Base-by-base conservation (phyloP, 2,797 vertebrate species). In the Orestias chungarensis region DNA sequence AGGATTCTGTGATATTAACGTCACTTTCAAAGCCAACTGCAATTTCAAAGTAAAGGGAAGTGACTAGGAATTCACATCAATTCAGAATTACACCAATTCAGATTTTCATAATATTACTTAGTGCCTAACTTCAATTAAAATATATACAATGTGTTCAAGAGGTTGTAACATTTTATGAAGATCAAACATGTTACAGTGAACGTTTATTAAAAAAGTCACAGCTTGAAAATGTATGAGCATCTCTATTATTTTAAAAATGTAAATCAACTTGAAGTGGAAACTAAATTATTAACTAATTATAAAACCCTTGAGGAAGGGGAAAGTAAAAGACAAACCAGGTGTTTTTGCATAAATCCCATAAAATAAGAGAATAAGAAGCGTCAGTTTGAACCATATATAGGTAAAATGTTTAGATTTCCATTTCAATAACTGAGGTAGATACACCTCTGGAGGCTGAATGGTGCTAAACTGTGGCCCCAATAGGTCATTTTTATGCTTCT, bases 401-500 rank as follows among this genome's bases (percentile, higher is more conserved):
- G 23, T 7, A 23, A 6, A 49, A 8, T 7, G 7, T 49, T 18
- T 23, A 49, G 46, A 49, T 23, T 49, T 49, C 20, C 7, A 49
- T 49, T 20, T 49, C 6, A 4, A 49, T 49, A 49, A n/a, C 46
- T 23, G 46, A 49, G 46, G 46, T 7, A 23, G 20, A 49, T n/a
- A 49, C 20, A 49, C 43, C 3, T 10, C 23, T 7, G 7, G 23
- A 50, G 23, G 49, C 49, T 50, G 25, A 50, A n/a, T 0, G 25
- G 49, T 42, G 40, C 40, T 42, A 25, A 25, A 50, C 49, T 3
- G 10, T 4, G 8, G 49, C 23, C n/a, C 23, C 23, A 25, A n/a
- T 6, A 23, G n/a, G 49, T 2, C 49, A 50, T 23, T 50, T n/a
- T 50, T 50, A 10, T 85, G 54, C 29, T 57, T 57, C 27, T 73